These are phyloP conservation scores for Drosophila ficusphila DNA, from an alignment of 1,140 invertebrate species.

Conservation along the genomic window DNA sequence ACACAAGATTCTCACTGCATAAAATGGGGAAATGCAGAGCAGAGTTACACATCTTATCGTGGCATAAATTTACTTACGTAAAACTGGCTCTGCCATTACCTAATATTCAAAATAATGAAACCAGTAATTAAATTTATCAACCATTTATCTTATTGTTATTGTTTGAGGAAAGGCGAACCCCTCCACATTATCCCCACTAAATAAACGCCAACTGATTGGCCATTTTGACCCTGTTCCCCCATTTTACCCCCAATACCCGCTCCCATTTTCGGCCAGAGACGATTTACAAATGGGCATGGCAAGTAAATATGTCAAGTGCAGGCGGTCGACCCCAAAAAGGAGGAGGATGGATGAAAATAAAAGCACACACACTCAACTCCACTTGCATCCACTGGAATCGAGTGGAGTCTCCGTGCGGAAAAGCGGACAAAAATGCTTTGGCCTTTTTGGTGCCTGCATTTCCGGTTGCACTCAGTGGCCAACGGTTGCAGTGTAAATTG, in stretches of 20 bases:
- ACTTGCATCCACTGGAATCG: too few relatives aligned
- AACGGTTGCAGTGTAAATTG: slow-evolving; percentile 76
- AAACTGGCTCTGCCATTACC: too few relatives aligned
- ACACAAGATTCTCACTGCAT: not conserved
- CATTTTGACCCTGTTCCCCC: not conserved
- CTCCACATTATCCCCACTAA: not conserved
- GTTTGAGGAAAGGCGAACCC: too few relatives aligned
- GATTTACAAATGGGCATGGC: slow-evolving; percentile 68
- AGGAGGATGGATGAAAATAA: slow-evolving; percentile 17
- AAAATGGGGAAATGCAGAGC: not conserved
- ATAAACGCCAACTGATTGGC: slow-evolving; percentile 1
- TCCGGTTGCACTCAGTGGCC: slow-evolving; percentile 79
- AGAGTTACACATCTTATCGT: too few relatives aligned
- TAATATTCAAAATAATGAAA: too few relatives aligned
- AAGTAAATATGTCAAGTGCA: slow-evolving; percentile 84
- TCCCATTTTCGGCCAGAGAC: slow-evolving; percentile 4
- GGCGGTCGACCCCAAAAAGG: slow-evolving; percentile 39
- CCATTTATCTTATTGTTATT: too few relatives aligned
- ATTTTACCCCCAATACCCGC: too few relatives aligned
- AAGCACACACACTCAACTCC: slow-evolving; percentile 2
- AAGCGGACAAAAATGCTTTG: slow-evolving; percentile 24
- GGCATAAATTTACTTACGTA: too few relatives aligned
- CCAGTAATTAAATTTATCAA: too few relatives aligned
- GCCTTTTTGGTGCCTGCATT: slow-evolving; percentile 64
- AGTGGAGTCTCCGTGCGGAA: not conserved